These are phyloP conservation scores for Scophthalmus maximus DNA, from an alignment of 2,113 vertebrate genomes.

Conservation along the genomic window DNA sequence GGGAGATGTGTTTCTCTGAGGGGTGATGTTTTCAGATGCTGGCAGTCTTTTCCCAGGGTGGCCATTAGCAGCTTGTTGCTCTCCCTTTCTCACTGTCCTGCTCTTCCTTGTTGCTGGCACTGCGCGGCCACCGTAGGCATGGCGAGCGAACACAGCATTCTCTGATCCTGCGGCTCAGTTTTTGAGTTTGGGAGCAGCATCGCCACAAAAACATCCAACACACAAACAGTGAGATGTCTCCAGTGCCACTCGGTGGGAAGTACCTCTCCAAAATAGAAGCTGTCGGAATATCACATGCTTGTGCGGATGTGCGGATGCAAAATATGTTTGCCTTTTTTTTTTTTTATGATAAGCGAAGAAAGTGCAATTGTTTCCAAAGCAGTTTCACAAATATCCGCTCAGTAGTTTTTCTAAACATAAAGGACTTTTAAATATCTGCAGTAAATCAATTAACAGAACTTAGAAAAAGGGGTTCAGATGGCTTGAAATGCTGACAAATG, in stretches of 20 bases:
- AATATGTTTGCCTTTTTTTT: constrained; percentile 17
- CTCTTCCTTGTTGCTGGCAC: constrained; percentile 35
- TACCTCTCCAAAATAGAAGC: constrained; percentile 66
- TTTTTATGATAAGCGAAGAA: neutral
- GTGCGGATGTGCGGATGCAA: constrained; percentile 47
- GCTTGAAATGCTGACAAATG: no score
- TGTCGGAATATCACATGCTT: constrained; percentile 62
- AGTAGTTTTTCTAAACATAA: no score
- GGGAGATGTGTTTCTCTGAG: constrained; percentile 34
- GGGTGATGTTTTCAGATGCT: constrained; percentile 33
- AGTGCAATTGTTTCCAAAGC: no score
- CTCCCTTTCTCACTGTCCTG: constrained; percentile 47
- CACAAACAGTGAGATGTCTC: constrained; percentile 73
- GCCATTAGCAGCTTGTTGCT: constrained; percentile 66
- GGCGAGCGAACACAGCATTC: no score
- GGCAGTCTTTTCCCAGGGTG: constrained; percentile 35
- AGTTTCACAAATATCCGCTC: no score
- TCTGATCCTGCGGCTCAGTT: no score
- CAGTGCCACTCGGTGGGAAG: constrained; percentile 39
- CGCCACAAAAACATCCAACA: constrained; percentile 67
- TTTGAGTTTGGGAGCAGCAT: constrained; percentile 54
- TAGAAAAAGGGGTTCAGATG: no score
- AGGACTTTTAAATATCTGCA: no score
- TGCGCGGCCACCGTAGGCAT: no score
- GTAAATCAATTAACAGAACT: no score